phyloP scores from a whole-genome alignment of 1,140 invertebrate species.

The Eurosta solidaginis region DNA sequence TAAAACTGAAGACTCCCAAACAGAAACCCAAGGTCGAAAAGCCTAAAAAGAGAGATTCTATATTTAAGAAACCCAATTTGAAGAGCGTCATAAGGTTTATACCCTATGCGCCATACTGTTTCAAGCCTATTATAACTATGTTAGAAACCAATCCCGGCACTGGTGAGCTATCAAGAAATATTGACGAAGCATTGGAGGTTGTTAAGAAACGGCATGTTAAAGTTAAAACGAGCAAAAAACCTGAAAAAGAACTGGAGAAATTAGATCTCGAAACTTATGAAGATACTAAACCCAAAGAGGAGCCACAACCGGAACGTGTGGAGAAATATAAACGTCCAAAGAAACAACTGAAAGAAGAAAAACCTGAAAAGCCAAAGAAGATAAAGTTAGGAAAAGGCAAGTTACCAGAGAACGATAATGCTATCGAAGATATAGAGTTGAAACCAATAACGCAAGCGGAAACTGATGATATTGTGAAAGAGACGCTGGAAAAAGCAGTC shows the following conservation, averaged over 20 bases:
- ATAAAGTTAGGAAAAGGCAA: slow-evolving; percentile 49
- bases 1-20: slow-evolving; percentile 55
- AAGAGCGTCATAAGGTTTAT: slow-evolving; percentile 54
- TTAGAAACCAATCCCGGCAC: slow-evolving; percentile 42
- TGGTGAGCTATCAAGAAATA: slow-evolving; percentile 53
- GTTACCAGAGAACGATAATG: slow-evolving; percentile 42
- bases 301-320: slow-evolving; percentile 35
- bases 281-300: slow-evolving; percentile 37
- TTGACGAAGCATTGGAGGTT: slow-evolving; percentile 51
- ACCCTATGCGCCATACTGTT: slow-evolving; percentile 51
- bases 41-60: slow-evolving; percentile 53
- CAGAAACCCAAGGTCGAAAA: slow-evolving; percentile 58
- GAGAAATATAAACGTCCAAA: slow-evolving; percentile 48
- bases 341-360: slow-evolving; percentile 39
- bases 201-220: slow-evolving; percentile 48
- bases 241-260: slow-evolving; percentile 44
- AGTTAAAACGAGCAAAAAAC: slow-evolving; percentile 43
- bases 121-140: slow-evolving; percentile 44
- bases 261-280: slow-evolving; percentile 41
- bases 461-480: slow-evolving; percentile 43
- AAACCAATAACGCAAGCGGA: slow-evolving; percentile 55
- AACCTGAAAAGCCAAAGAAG: slow-evolving; percentile 38
- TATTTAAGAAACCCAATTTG: slow-evolving; percentile 51
- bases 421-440: slow-evolving; percentile 63
- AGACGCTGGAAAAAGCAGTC: slow-evolving; percentile 33